Conservation (phyloP, 2,888 invertebrate species). For the Micoletzkya japonica region DNA sequence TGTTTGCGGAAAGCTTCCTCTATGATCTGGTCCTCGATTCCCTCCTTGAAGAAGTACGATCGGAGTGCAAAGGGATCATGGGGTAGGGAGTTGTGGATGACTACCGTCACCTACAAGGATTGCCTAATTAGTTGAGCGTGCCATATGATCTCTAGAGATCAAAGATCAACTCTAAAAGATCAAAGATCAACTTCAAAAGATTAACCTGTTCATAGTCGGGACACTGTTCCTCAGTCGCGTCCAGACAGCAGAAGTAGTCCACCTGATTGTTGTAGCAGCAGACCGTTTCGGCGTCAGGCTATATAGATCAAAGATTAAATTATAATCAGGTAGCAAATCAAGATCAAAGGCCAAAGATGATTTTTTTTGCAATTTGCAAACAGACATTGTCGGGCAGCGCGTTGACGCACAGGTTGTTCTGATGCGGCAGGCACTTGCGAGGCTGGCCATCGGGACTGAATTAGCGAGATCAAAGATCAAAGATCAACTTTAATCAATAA, state of each 20-base stretch:
- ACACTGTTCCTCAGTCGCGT: slow-evolving; percentile 55
- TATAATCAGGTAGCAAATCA: neutral
- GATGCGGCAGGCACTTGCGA: slow-evolving; percentile 62
- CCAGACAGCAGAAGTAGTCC: slow-evolving; percentile 62
- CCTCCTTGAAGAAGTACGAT: slow-evolving; percentile 61
- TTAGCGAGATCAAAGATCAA: slow-evolving; percentile 23
- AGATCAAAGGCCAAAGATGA: slow-evolving; percentile 9
- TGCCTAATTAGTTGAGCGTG: too few relatives aligned
- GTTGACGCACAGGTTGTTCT: slow-evolving; percentile 60
- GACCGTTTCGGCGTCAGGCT: slow-evolving; percentile 60
- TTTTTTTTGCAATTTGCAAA: too few relatives aligned
- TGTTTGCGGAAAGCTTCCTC: slow-evolving; percentile 31
- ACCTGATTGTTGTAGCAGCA: slow-evolving; percentile 63
- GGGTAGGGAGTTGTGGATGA: slow-evolving; percentile 62
- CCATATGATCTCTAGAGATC: neutral
- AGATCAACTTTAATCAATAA: neutral
- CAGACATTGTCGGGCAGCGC: slow-evolving; percentile 56
- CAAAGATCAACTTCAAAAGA: neutral
- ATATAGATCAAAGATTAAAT: slow-evolving; percentile 29
- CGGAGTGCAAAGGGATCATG: slow-evolving; percentile 58
- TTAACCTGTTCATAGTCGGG: slow-evolving; percentile 57
- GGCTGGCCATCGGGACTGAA: slow-evolving; percentile 58
- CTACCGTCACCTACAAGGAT: slow-evolving; percentile 53
- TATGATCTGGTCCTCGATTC: slow-evolving; percentile 47
- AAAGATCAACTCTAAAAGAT: neutral